Base-by-base conservation (phyloP, 2,113 vertebrate genomes). In the Ochotona princeps region DNA sequence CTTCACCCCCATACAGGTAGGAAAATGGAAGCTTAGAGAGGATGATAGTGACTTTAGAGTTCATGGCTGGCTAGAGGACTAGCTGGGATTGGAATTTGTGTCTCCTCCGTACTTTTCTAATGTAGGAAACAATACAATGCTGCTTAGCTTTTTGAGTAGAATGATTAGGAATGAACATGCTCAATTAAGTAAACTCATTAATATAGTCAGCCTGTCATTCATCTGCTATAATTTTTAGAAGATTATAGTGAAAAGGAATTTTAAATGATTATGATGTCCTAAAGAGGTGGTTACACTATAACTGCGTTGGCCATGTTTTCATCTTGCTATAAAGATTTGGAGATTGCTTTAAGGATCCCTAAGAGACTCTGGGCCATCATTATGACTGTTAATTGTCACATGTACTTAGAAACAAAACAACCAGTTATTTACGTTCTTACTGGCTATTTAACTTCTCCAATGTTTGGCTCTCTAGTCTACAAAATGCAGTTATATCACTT, bases 101-200 rank as follows among this genome's bases (percentile, higher is more conserved):
- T 54, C 20, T 5, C 7, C 32, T 38, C 47, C 20, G 20, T 32
- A 67, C 44, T 57, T 57, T 57, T 57, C 11, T 18, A 47, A 6
- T 25, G 26, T 35, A 44, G 60, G 21, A 70, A 47, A n/a, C 1
- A 32, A 32, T 23, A 44, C 25, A n/a, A 1, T 78, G 63, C 28
- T 67, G 69, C 61, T 61, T 49, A 66, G 25, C 7, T 20, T 2
- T 80, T 60, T 69, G 14, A 72, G 73, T 66, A 92, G 32, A 66
- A 38, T 70, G 54, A 38, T 15, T 63, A 44, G 28, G 54, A 86
- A 25, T 73, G 47, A 81, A 93, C 84, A 13, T 25, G 32, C 75
- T 94, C 80, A 76, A 38, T 94, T 87, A 93, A 65, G 38, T 86
- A 93, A 89, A 86, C 44, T 70, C 20, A 61, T 76, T 92, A 90